These are phyloP conservation scores for Trochalopteron elliotii DNA, from an alignment of 2,113 vertebrate genomes.

Conservation along the genomic window DNA sequence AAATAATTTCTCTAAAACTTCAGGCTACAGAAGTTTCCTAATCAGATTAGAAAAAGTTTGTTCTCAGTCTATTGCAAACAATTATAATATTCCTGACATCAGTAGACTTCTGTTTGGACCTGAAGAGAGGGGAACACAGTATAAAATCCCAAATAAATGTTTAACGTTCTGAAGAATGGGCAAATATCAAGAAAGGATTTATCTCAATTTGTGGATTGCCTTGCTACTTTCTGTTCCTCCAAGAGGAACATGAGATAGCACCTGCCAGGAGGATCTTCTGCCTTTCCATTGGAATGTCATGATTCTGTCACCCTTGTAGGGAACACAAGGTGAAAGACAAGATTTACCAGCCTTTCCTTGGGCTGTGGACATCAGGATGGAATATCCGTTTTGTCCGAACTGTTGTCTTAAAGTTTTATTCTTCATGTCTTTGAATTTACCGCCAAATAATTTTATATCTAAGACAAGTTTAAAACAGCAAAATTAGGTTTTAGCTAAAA, in stretches of 20 bases:
- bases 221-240: neutral
- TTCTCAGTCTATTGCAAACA: neutral
- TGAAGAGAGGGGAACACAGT: accelerated
- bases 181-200: neutral
- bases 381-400: neutral
- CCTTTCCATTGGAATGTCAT: neutral
- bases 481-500: neutral
- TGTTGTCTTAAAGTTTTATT: neutral
- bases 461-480: neutral
- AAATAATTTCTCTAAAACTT: neutral
- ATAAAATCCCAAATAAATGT: neutral
- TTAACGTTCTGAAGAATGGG: neutral
- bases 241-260: neutral
- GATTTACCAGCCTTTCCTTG: neutral
- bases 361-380: neutral
- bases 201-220: neutral
- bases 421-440: neutral
- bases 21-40: neutral
- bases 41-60: neutral
- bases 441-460: neutral
- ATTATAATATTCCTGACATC: neutral
- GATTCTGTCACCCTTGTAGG: neutral
- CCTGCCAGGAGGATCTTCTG: neutral
- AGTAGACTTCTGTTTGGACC: neutral
- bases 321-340: neutral